These are phyloP conservation scores for Malthinus flaveolus DNA, from an alignment of 2,888 invertebrate genomes.

Conservation along the genomic window DNA sequence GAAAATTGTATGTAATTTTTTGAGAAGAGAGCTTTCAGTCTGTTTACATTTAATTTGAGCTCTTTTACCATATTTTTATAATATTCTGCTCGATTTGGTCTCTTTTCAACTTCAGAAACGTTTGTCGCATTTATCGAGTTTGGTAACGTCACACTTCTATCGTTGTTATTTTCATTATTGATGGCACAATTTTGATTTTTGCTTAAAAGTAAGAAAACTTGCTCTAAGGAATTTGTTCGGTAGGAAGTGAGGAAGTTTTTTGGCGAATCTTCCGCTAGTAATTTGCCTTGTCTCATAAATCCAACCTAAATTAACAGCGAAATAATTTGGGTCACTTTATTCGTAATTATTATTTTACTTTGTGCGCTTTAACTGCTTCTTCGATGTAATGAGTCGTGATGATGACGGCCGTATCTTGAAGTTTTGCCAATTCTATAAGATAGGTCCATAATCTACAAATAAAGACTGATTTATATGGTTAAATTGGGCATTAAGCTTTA, in stretches of 20 bases:
- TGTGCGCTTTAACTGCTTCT: constrained; percentile 81
- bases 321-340: not conserved
- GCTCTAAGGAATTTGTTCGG: constrained; percentile 77
- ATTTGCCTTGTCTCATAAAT: constrained; percentile 80
- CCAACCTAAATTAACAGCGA: constrained; percentile 69
- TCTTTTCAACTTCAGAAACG: not conserved
- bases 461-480: too few species aligned
- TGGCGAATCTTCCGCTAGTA: constrained; percentile 86
- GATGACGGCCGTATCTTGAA: constrained; percentile 76
- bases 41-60: constrained; percentile 32
- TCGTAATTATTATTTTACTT: constrained; percentile 57
- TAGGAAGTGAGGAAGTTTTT: constrained; percentile 68
- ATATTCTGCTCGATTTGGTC: constrained; percentile 17
- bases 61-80: constrained; percentile 25
- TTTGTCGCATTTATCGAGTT: not conserved
- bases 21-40: constrained; percentile 38
- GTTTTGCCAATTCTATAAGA: constrained; percentile 68
- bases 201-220: constrained; percentile 85
- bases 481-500: too few species aligned
- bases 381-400: constrained; percentile 96
- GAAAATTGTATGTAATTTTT: constrained; percentile 47
- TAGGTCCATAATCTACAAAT: constrained; percentile 85
- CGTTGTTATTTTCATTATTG: constrained; percentile 22
- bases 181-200: constrained; percentile 58
- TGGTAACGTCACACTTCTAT: constrained; percentile 13